Percentiles rank a stretch among this genome's conserved stretches.
Conservation (phyloP, 2,113 vertebrate species). For the Ia io region DNA sequence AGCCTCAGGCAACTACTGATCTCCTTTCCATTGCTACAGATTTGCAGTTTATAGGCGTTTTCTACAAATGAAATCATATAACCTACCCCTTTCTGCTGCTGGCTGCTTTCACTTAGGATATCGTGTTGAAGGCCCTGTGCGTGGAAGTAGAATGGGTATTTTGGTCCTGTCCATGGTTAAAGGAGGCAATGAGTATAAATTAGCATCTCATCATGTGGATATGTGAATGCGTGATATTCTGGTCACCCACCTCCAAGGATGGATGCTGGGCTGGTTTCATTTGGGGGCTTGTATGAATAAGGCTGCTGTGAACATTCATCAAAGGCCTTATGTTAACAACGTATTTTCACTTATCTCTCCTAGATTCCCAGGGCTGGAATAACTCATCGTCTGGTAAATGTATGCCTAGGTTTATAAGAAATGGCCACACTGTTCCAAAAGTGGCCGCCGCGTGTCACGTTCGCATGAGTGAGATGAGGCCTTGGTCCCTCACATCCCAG, state of each 20-base stretch:
- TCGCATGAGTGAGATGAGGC: too few relatives aligned
- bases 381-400: neutral
- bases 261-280: neutral
- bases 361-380: neutral
- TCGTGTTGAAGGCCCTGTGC: neutral
- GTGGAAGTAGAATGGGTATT: neutral
- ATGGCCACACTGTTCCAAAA: neutral
- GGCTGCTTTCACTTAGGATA: neutral
- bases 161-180: neutral
- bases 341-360: neutral
- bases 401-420: neutral
- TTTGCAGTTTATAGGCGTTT: neutral
- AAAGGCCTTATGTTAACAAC: neutral
- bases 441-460: too few relatives aligned
- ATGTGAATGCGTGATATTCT: neutral
- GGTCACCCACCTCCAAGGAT: neutral
- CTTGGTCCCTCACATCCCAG: neutral
- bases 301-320: neutral
- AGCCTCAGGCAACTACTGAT: neutral
- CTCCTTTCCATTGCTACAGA: neutral
- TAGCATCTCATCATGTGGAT: neutral
- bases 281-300: neutral
- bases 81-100: neutral
- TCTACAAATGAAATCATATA: neutral
- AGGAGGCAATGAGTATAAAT: too few relatives aligned